Conservation (phyloP, 1,140 invertebrate genomes). For the Leptopilina boulardi region DNA sequence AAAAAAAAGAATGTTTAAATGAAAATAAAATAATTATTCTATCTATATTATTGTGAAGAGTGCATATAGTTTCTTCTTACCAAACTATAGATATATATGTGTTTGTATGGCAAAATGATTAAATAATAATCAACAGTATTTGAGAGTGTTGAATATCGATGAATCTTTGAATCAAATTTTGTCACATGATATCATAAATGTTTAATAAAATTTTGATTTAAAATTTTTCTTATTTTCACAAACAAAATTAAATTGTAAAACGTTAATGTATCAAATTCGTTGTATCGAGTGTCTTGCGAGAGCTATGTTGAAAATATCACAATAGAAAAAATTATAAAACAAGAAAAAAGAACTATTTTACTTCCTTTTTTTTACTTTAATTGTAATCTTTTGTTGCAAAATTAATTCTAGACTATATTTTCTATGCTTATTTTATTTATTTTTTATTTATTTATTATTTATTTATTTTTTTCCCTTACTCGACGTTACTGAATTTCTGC, state of each 20-base stretch:
- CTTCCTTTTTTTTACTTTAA: neutral
- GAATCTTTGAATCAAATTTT: neutral
- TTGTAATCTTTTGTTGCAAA: neutral
- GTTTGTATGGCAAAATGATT: no score
- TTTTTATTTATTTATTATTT: no score
- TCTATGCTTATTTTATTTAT: no score
- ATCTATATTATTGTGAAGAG: no score
- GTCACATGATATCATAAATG: neutral
- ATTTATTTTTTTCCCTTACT: no score
- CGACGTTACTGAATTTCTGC: no score
- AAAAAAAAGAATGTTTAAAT: no score
- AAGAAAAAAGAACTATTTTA: neutral
- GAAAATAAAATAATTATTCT: no score
- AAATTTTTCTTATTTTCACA: neutral
- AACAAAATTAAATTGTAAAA: conserved; percentile 1
- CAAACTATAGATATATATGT: no score
- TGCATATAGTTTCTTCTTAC: neutral
- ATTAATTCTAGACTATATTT: neutral
- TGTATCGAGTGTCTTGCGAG: conserved; percentile 7
- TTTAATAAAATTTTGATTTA: neutral
- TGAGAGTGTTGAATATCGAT: neutral
- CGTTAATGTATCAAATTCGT: conserved; percentile 3
- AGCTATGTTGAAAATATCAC: neutral
- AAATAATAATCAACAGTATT: neutral
- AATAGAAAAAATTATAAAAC: neutral